Evolutionary conservation across 2,888 invertebrate genomes (phyloP).

Genomic region (Torymus tubicola): DNA sequence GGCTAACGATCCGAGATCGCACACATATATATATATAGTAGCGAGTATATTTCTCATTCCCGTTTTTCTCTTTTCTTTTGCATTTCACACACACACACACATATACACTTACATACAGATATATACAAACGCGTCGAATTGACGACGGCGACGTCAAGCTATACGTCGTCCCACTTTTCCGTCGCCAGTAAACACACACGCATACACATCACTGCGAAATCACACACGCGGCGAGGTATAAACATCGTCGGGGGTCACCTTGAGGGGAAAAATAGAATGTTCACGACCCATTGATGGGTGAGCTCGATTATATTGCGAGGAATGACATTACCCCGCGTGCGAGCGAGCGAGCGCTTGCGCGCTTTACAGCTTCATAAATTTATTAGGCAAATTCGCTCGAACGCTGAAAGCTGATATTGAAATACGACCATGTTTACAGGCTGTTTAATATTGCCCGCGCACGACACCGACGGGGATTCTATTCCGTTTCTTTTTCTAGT

Average conservation of each 20-base stretch:
- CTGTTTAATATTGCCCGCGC: conserved; percentile 44
- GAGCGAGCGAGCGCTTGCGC: too few relatives aligned
- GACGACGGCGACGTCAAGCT: neutral
- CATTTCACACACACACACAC: too few relatives aligned
- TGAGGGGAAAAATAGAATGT: conserved; percentile 34
- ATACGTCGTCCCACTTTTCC: conserved; percentile 36
- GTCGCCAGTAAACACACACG: conserved; percentile 25
- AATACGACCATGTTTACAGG: conserved; percentile 43
- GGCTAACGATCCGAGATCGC: conserved; percentile 28
- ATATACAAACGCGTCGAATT: too few relatives aligned
- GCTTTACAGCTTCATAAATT: conserved; percentile 45
- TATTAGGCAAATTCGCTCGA: conserved; percentile 47
- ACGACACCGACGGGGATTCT: neutral
- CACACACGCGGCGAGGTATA: neutral
- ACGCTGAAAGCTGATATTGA: conserved; percentile 44
- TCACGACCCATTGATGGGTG: neutral
- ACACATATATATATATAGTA: neutral
- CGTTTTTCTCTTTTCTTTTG: conserved; percentile 11
- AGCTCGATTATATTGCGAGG: conserved; percentile 35
- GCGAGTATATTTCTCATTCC: neutral
- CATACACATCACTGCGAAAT: too few relatives aligned
- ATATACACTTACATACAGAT: too few relatives aligned
- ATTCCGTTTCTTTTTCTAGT: neutral
- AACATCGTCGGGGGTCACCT: conserved; percentile 25
- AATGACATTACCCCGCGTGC: conserved; percentile 30